These are phyloP conservation scores for Seriola rivoliana DNA, from an alignment of 2,113 vertebrate species.

Conservation along the genomic window DNA sequence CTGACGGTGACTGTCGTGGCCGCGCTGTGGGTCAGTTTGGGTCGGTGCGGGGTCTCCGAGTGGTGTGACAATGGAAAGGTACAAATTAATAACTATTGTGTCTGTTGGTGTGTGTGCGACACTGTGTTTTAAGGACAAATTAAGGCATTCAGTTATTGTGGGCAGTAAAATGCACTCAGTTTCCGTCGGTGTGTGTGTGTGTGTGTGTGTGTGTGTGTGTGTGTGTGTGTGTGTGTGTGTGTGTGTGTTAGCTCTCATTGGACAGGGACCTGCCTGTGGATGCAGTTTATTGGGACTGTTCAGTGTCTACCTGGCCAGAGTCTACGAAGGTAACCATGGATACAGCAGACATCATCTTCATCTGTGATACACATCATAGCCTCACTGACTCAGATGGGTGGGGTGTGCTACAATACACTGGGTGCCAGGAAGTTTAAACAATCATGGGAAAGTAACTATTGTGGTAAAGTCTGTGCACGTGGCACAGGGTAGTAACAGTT, in stretches of 20 bases:
- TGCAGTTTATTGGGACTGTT: constrained; percentile 42
- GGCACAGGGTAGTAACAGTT: not conserved
- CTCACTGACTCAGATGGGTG: not conserved
- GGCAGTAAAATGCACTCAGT: no score
- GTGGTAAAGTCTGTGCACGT: not conserved
- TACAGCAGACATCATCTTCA: not conserved
- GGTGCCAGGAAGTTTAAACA: constrained; percentile 20
- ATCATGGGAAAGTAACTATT: constrained; percentile 3
- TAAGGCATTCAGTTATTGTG: no score
- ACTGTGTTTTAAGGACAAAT: not conserved
- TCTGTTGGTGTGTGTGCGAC: not conserved
- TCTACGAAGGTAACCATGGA: constrained; percentile 62
- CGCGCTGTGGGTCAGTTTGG: constrained; percentile 57
- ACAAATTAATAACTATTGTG: not conserved
- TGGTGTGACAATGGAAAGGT: constrained; percentile 78
- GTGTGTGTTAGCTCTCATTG: constrained; percentile 48
- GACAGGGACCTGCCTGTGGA: constrained; percentile 59
- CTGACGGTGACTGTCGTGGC: constrained; percentile 51
- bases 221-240: not conserved
- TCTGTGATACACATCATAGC: not conserved
- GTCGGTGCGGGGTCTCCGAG: constrained; percentile 15
- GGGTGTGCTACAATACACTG: not conserved
- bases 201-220: not conserved
- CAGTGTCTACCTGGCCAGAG: constrained; percentile 33
- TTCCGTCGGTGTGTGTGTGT: no score